Base-by-base conservation (phyloP, 2,797 vertebrate genomes). In the Menidia menidia region DNA sequence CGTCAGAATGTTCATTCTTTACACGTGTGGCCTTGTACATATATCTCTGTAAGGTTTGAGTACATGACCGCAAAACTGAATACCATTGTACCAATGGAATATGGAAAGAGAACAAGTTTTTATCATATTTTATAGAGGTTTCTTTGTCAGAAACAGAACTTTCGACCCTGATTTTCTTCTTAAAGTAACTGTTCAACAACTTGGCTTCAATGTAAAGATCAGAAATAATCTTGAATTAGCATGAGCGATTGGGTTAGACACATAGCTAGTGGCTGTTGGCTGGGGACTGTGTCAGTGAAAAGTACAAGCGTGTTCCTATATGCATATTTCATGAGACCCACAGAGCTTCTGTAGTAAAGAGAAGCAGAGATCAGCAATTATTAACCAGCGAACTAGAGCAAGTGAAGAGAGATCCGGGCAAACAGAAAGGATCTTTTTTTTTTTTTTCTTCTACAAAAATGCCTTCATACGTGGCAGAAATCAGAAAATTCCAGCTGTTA, bases 321-420 rank as follows among this genome's bases (percentile, higher is more conserved):
- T 47, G 62, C 54, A 53, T 61, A 52, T 65, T 78, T 73, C 18
- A 71, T 68, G 72, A 71, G 55, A 57, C 12, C 19, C 35, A 2
- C 25, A 14, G 47, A 74, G 10, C 31, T 64, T 47, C 35, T 30
- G 39, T 48, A 60, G 75, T 78, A 78, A 81, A 69, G 64, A 60
- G 68, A 71, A 70, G n/a, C 55, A 66, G 64, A 66, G 43, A 71
- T 68, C 56, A 72, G 64, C 15, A 77, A 72, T 84, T 74, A 81
- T 84, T 81, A 50, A 81, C 25, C 42, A 68, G 9, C 67, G 33
- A 57, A 75, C 53, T 47, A 53, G 31, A 64, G 55, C 35, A 45
- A 60, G 32, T 56, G 52, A 48, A 48, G 44, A 16, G 45, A 45
- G 73, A 68, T 14, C 51, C 60, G 45, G 51, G 53, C 58, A 47